Evolutionary conservation across 2,113 vertebrate genomes (phyloP).

Genomic region (Rousettus leschenaultii): DNA sequence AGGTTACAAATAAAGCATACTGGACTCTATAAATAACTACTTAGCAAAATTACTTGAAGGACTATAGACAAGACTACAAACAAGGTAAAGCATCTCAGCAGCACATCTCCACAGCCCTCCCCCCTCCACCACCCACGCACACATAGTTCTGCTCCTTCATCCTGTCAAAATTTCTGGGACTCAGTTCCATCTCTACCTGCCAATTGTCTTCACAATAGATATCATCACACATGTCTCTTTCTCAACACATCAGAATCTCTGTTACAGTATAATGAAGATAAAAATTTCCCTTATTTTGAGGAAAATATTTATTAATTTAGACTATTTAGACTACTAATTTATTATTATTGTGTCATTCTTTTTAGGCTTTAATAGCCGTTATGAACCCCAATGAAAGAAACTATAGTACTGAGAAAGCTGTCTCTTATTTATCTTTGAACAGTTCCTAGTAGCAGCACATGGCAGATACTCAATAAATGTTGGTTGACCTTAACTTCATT

Average conservation of each 20-base stretch:
- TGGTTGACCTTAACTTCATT: not conserved
- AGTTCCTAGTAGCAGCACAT: not conserved
- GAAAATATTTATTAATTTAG: not conserved
- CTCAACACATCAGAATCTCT: not conserved
- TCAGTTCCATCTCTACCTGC: not conserved
- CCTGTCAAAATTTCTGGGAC: not conserved
- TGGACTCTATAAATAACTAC: not conserved
- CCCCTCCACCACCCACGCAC: no score
- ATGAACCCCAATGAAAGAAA: not conserved
- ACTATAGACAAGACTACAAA: not conserved
- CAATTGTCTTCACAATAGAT: not conserved
- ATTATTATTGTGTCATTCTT: not conserved
- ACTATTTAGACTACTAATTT: not conserved
- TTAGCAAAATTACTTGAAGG: not conserved
- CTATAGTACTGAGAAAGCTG: not conserved
- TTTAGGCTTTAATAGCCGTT: not conserved
- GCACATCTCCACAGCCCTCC: fast-evolving
- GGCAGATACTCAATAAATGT: not conserved
- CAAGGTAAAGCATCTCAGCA: not conserved
- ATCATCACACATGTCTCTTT: not conserved
- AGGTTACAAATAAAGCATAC: not conserved
- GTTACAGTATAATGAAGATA: not conserved
- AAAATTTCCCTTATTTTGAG: not conserved
- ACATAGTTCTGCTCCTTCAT: not conserved
- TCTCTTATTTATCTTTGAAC: not conserved